Base-by-base conservation (phyloP, 1,140 invertebrate species). In the Phthorimaea operculella region DNA sequence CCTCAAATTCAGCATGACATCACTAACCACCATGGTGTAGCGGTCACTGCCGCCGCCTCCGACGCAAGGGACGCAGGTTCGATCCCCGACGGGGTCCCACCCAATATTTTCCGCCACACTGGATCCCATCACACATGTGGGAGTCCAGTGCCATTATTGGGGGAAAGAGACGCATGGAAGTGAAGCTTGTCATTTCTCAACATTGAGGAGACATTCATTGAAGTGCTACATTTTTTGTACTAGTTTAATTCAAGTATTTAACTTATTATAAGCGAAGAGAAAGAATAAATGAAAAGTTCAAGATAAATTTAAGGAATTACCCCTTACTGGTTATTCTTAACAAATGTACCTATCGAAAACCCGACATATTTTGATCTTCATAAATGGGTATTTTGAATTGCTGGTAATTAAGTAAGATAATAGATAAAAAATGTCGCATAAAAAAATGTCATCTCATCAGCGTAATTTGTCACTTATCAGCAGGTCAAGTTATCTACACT, bases 51-150 rank as follows among this genome's bases (percentile, higher is more conserved):
- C 15, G 44, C 16, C 44, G 16, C 15, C 44, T 47, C 16, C 11
- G 1, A 42, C 39, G 11, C 9, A n/a, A 4, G 39, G 63, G 60
- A 56, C 55, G 17, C 14, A 18, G 64, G 77, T 78, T 83, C 76
- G 53, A 76, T 66, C 76, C 60, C 34, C 39, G 12, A 28, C 7
- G 3, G 9, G 16, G 15, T 47, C 16, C 33, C 16, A 17, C 11
- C 76, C 79, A 74, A 72, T 79, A 72, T 74, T 57, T 4, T 74
- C 68, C 76, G 81, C 81, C 81, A 84, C 79, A 80, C 81, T 84
- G 72, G 81, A 70, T 65, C 59, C 73, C 71, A 76, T 66, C 51
- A 33, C 11, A 69, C 64, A 74, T 74, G 72, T 79, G 74, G 75
- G 61, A 21, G 51, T 75, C 72, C 64, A 68, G 81, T 77, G 81